Percentiles rank a stretch among this genome's conserved stretches.
phyloP scores from a whole-genome alignment of 2,888 invertebrate species.

The Pherbina coryleti region DNA sequence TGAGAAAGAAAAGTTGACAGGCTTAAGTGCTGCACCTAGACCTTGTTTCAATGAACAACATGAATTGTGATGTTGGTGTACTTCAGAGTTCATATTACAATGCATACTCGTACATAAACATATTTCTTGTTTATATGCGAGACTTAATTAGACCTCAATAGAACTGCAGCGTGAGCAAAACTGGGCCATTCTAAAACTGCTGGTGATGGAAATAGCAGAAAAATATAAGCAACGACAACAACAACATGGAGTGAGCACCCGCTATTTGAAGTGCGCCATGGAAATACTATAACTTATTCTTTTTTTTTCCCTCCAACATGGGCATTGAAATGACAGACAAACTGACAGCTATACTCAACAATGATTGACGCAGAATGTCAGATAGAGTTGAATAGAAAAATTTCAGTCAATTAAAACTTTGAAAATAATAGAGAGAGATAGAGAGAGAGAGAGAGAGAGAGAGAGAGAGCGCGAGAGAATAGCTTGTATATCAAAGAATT shows the following conservation, averaged over 20 bases:
- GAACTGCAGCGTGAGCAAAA: neutral
- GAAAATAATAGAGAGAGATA: too few relatives aligned
- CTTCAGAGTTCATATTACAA: slow-evolving; percentile 17
- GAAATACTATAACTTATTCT: too few relatives aligned
- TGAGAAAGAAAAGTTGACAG: neutral
- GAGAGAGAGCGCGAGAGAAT: too few relatives aligned
- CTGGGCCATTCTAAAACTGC: neutral
- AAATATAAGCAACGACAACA: neutral
- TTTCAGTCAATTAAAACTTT: too few relatives aligned
- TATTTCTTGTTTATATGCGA: neutral
- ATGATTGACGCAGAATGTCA: slow-evolving; percentile 5
- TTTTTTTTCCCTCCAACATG: neutral
- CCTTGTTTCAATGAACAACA: slow-evolving; percentile 54
- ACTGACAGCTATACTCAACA: neutral
- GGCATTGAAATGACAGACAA: slow-evolving; percentile 6
- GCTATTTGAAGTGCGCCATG: neutral
- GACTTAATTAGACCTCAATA: neutral
- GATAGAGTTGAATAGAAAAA: neutral
- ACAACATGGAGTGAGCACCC: neutral
- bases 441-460: too few relatives aligned
- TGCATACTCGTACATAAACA: too few relatives aligned
- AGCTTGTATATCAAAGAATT: too few relatives aligned
- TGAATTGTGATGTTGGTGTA: neutral
- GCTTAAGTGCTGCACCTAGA: slow-evolving; percentile 58
- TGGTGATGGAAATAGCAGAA: neutral